Conservation (phyloP, 2,797 vertebrate genomes). For the Serranus cabrilla region DNA sequence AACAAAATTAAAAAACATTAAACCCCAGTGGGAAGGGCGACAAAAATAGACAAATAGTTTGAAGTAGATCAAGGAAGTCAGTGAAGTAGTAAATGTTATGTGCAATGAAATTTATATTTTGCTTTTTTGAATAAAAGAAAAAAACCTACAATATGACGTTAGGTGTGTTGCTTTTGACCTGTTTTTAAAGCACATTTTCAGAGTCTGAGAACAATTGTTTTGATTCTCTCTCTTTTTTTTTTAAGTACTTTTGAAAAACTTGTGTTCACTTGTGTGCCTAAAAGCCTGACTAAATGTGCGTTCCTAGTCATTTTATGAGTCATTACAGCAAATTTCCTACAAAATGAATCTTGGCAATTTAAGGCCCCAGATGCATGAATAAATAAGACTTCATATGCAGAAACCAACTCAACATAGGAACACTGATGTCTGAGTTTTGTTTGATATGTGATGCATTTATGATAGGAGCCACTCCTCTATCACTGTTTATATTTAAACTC, state of each 20-base stretch:
- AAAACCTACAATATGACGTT: too few relatives aligned
- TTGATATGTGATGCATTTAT: conserved; percentile 9
- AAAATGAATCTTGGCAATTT: neutral
- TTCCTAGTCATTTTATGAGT: conserved; percentile 5
- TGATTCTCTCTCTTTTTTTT: neutral
- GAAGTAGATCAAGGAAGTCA: too few relatives aligned
- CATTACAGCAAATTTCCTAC: conserved; percentile 5
- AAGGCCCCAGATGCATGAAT: conserved; percentile 2
- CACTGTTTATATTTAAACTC: conserved; percentile 31
- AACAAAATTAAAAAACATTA: too few relatives aligned
- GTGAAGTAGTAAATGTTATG: too few relatives aligned
- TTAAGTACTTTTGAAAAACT: too few relatives aligned
- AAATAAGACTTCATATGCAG: conserved; percentile 7
- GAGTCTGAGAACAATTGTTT: neutral
- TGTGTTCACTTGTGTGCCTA: neutral
- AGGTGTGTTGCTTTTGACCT: too few relatives aligned
- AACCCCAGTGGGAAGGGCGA: too few relatives aligned
- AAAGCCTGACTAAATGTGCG: neutral
- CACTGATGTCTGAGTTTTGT: neutral
- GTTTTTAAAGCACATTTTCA: too few relatives aligned
- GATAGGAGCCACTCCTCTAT: conserved; percentile 14
- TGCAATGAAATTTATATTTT: too few relatives aligned
- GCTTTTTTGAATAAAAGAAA: too few relatives aligned
- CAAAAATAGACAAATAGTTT: too few relatives aligned
- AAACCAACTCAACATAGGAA: conserved; percentile 4